These are phyloP conservation scores for Hoplodrina blanda DNA, from an alignment of 2,888 invertebrate genomes.

Conservation along the genomic window DNA sequence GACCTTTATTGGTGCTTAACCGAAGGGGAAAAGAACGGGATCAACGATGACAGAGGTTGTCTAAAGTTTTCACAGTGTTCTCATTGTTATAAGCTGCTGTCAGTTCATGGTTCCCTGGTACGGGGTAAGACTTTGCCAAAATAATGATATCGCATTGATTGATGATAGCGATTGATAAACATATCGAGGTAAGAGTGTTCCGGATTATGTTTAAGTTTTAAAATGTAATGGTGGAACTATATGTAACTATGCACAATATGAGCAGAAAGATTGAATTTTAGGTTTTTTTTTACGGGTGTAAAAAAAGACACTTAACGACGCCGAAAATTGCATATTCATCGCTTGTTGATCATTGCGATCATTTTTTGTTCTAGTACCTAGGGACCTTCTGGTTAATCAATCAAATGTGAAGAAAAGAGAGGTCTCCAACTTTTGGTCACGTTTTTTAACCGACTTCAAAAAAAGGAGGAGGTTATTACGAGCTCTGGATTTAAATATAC, in stretches of 20 bases:
- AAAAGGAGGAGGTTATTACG: no score
- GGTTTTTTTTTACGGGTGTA: not conserved
- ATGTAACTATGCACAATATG: not conserved
- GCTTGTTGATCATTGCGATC: no score
- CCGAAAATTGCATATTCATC: no score
- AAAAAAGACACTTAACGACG: no score
- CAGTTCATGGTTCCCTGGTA: constrained; percentile 50
- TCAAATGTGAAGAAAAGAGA: no score
- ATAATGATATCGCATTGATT: constrained; percentile 40
- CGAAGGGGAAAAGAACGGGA: constrained; percentile 68
- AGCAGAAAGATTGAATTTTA: not conserved
- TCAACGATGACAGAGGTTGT: constrained; percentile 78
- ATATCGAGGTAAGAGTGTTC: constrained; percentile 52
- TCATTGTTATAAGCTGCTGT: constrained; percentile 55
- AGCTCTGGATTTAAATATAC: no score
- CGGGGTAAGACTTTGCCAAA: constrained; percentile 49
- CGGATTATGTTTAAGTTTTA: constrained; percentile 9
- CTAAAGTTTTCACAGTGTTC: constrained; percentile 68
- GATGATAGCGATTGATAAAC: constrained; percentile 49
- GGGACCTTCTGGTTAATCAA: no score
- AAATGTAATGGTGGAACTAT: constrained; percentile 15
- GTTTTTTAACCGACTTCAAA: no score
- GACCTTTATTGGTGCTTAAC: constrained; percentile 73
- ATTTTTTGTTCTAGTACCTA: no score
- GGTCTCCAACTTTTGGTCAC: no score